Percentiles rank a stretch among this genome's conserved stretches.
Conservation (phyloP, 2,888 invertebrate genomes). For the Philereme vetulata region DNA sequence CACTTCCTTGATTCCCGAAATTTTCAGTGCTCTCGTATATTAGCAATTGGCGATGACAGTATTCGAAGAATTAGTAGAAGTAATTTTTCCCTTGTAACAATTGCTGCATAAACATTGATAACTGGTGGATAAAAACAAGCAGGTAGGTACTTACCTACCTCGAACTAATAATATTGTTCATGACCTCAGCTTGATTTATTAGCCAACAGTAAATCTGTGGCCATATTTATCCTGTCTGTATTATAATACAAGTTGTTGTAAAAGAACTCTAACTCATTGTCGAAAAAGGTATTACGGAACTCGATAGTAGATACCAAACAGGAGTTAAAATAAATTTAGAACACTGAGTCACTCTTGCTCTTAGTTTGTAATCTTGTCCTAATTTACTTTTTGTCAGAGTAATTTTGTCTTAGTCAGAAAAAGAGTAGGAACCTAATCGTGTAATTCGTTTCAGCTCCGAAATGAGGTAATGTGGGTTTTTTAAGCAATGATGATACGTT, state of each 20-base stretch:
- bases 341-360: slow-evolving; percentile 27
- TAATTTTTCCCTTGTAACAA: no score
- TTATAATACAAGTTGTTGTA: slow-evolving; percentile 25
- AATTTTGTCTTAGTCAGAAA: slow-evolving; percentile 23
- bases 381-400: slow-evolving; percentile 32
- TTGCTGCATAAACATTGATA: no score
- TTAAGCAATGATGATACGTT: no score
- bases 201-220: slow-evolving; percentile 9
- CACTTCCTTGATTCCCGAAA: no score
- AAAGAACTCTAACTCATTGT: no score
- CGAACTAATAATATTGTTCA: no score
- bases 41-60: no score
- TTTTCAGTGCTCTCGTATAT: no score
- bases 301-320: slow-evolving; percentile 24
- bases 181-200: slow-evolving; percentile 23
- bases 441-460: slow-evolving; percentile 16
- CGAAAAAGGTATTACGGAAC: slow-evolving; percentile 27
- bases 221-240: slow-evolving; percentile 16
- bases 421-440: slow-evolving; percentile 11
- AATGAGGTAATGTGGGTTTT: slow-evolving; percentile 10
- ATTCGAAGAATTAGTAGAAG: no score
- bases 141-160: no score
- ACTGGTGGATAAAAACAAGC: background rate
- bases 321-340: slow-evolving; percentile 36
- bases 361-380: slow-evolving; percentile 21